These are phyloP conservation scores for Tylochromis polylepis DNA, from an alignment of 2,113 vertebrate species.

Conservation along the genomic window DNA sequence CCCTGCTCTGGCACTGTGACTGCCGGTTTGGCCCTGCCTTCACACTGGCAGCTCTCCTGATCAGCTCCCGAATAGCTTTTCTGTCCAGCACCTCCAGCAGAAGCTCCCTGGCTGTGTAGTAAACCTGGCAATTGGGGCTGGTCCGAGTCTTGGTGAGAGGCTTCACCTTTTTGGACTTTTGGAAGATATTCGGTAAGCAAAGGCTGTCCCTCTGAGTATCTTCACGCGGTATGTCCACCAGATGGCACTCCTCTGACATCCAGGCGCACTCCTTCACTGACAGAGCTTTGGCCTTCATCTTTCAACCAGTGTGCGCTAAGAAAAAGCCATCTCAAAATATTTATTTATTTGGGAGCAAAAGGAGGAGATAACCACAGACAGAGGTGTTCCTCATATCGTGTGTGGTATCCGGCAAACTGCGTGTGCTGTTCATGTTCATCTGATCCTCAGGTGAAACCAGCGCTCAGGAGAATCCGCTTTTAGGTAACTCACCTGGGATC, in stretches of 20 bases:
- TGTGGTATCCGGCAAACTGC: neutral
- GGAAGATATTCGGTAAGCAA: constrained; percentile 60
- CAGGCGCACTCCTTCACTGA: constrained; percentile 55
- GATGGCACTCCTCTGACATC: constrained; percentile 61
- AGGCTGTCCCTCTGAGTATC: constrained; percentile 12
- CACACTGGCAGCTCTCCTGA: constrained; percentile 11
- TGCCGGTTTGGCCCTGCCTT: neutral
- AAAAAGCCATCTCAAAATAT: neutral
- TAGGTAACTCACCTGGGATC: neutral
- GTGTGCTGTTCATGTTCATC: neutral
- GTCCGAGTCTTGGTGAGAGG: neutral
- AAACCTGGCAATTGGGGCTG: constrained; percentile 23
- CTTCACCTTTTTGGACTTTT: constrained; percentile 44
- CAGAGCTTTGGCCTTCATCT: constrained; percentile 60
- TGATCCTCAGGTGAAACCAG: constrained; percentile 8
- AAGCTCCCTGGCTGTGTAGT: constrained; percentile 46
- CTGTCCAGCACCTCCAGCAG: constrained; percentile 55
- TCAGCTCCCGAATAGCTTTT: constrained; percentile 38
- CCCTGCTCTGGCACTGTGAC: constrained; percentile 16
- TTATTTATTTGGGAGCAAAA: neutral
- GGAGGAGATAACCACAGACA: neutral
- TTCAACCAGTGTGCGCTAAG: neutral
- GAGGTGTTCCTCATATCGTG: neutral
- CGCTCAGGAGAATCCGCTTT: constrained; percentile 21
- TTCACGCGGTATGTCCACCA: neutral